These are phyloP conservation scores for Plectrocnemia conspersa DNA, from an alignment of 1,140 invertebrate species.

Conservation along the genomic window DNA sequence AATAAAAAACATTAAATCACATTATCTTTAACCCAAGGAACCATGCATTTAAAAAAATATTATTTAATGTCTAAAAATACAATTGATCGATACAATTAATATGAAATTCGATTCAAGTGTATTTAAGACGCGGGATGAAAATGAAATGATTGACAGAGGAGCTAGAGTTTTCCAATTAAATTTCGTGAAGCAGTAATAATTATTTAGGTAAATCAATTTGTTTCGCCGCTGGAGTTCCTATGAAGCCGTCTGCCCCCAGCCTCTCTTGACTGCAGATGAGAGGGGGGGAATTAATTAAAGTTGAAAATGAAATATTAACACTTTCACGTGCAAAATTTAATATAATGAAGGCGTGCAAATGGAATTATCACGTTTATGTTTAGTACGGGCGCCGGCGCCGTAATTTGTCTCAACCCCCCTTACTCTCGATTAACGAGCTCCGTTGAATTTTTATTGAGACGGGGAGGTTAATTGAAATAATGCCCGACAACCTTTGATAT, in stretches of 20 bases:
- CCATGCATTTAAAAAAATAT: too few species aligned
- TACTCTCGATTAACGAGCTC: slow-evolving; percentile 18
- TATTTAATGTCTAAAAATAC: too few species aligned
- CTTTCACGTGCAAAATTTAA: slow-evolving; percentile 55
- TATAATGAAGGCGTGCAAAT: slow-evolving; percentile 38
- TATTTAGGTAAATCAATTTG: slow-evolving; percentile 57
- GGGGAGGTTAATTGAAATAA: slow-evolving; percentile 30
- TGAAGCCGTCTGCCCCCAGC: slow-evolving; percentile 24
- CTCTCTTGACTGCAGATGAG: slow-evolving; percentile 3
- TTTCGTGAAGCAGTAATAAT: slow-evolving; percentile 57
- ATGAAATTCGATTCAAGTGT: not conserved
- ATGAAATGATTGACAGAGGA: slow-evolving; percentile 32
- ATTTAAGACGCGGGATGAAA: not conserved
- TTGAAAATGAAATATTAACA: slow-evolving; percentile 56
- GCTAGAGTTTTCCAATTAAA: slow-evolving; percentile 55
- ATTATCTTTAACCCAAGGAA: too few species aligned
- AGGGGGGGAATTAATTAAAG: slow-evolving; percentile 52
- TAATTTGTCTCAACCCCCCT: slow-evolving; percentile 20
- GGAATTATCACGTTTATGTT: slow-evolving; percentile 37
- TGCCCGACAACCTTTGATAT: slow-evolving; percentile 10
- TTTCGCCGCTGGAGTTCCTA: slow-evolving; percentile 42
- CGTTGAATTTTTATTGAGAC: slow-evolving; percentile 23
- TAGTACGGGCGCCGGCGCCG: slow-evolving; percentile 21
- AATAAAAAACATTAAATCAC: too few species aligned
- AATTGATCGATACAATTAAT: too few species aligned